Percentiles rank a stretch among this genome's conserved stretches.
Conservation (phyloP, 2,113 vertebrate genomes). For the Zosterops hypoxanthus region DNA sequence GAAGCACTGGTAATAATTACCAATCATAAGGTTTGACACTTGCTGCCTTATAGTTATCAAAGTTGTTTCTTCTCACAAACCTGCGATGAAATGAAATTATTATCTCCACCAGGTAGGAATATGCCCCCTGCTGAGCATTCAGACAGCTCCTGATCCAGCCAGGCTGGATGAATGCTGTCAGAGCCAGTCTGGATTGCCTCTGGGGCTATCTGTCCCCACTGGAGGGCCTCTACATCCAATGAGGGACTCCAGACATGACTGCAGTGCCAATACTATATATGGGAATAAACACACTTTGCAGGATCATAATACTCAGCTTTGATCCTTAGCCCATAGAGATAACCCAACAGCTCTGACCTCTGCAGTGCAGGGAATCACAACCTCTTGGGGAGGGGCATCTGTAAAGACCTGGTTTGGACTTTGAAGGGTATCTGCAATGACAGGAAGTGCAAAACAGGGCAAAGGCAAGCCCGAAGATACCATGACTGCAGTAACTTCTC, state of each 20-base stretch:
- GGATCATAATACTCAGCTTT: background rate
- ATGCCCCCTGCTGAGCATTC: fast-evolving
- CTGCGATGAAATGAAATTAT: background rate
- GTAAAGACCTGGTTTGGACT: background rate
- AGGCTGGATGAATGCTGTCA: background rate
- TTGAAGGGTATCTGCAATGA: background rate
- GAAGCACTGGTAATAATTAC: background rate
- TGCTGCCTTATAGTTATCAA: background rate
- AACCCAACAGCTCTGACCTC: background rate
- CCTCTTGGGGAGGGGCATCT: background rate
- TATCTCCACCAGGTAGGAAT: background rate
- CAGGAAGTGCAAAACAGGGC: background rate
- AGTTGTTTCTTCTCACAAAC: background rate
- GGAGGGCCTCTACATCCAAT: background rate
- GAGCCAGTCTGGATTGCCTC: background rate
- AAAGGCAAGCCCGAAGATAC: background rate
- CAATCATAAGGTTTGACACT: background rate
- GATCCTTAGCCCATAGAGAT: background rate
- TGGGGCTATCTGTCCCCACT: background rate
- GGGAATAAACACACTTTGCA: background rate
- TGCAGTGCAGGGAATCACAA: background rate
- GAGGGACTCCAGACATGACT: background rate
- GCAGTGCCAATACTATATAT: background rate
- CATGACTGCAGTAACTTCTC: background rate
- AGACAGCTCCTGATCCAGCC: background rate